Conservation (phyloP, 2,888 invertebrate species). For the Neoaliturus tenellus region DNA sequence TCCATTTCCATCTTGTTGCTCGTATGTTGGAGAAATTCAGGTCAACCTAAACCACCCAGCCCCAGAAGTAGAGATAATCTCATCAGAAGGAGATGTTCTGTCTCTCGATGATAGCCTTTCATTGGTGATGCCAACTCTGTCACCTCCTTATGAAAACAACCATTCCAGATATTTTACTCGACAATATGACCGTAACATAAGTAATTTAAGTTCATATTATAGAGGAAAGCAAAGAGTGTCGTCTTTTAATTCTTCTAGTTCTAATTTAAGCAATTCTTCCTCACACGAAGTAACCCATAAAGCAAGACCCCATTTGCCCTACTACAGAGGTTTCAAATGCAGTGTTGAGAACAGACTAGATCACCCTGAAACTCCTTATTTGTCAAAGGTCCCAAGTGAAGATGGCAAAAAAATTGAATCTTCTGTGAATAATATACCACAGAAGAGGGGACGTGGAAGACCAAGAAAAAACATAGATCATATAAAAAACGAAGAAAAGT, state of each 20-base stretch:
- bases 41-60: background rate
- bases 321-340: background rate
- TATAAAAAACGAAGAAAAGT: background rate
- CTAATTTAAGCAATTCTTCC: background rate
- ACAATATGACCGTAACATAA: background rate
- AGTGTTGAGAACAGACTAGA: background rate
- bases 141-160: background rate
- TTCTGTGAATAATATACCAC: background rate
- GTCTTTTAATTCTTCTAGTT: background rate
- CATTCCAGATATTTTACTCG: background rate
- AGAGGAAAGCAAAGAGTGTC: background rate
- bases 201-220: background rate
- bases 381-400: background rate
- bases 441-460: slow-evolving; percentile 4
- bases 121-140: background rate
- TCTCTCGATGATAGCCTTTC: too few species aligned
- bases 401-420: background rate
- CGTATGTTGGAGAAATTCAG: slow-evolving; percentile 30
- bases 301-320: background rate
- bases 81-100: too few species aligned
- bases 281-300: background rate
- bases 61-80: background rate
- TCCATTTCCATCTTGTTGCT: slow-evolving; percentile 15
- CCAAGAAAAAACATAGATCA: background rate
- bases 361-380: background rate